Conservation (phyloP, 2,888 invertebrate species). For the Nemurella pictetii region DNA sequence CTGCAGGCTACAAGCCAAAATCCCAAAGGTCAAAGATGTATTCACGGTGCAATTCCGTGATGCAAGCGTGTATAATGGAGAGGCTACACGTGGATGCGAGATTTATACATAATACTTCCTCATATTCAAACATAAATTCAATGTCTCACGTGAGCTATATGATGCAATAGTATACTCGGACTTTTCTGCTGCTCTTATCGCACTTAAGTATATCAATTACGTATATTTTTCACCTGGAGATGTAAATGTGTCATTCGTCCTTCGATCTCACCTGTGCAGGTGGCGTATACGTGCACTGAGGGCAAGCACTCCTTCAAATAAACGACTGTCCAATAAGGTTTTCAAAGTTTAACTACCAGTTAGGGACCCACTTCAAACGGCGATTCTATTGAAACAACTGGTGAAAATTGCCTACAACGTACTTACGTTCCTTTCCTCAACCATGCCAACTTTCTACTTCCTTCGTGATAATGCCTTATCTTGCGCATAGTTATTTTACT, state of each 20-base stretch:
- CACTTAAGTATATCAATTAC: too few relatives aligned
- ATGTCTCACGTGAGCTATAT: too few relatives aligned
- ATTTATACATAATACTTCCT: too few relatives aligned
- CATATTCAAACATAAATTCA: too few relatives aligned
- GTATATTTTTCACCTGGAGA: too few relatives aligned
- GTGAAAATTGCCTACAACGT: too few relatives aligned
- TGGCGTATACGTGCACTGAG: background rate
- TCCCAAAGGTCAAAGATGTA: constrained; percentile 16
- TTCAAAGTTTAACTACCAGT: background rate
- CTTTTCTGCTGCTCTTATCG: too few relatives aligned
- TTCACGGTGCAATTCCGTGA: background rate
- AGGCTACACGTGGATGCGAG: too few relatives aligned
- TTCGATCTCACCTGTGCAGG: background rate
- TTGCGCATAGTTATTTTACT: background rate
- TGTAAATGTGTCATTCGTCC: background rate
- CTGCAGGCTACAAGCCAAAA: background rate
- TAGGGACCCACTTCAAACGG: background rate
- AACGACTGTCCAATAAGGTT: background rate
- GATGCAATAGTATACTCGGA: too few relatives aligned
- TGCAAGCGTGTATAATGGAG: too few relatives aligned
- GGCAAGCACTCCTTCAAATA: background rate
- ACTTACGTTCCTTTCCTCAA: too few relatives aligned
- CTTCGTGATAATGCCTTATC: background rate
- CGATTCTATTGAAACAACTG: too few relatives aligned
- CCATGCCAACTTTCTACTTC: background rate